These are phyloP conservation scores for Puffinus mauretanicus DNA, from an alignment of 2,113 vertebrate species.

Conservation along the genomic window DNA sequence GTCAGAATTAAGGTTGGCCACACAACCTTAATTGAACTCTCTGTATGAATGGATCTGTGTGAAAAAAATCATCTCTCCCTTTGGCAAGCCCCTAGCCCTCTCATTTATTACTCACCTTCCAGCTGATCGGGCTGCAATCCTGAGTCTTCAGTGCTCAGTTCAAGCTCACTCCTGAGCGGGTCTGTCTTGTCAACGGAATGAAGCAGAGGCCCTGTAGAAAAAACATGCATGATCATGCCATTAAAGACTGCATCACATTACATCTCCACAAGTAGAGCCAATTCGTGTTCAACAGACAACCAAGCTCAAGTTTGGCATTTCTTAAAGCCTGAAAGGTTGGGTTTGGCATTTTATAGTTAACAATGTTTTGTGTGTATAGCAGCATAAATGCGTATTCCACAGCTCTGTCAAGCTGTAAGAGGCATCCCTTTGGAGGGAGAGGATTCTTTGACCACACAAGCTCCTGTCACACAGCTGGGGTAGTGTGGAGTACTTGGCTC, in stretches of 20 bases:
- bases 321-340: not conserved
- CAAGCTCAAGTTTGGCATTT: not conserved
- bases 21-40: not conserved
- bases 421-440: not conserved
- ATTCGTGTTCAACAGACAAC: not conserved
- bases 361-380: not conserved
- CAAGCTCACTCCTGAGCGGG: not conserved
- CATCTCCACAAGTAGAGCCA: not conserved
- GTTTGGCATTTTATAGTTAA: not conserved
- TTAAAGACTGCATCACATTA: not conserved
- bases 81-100: not conserved
- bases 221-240: accelerated
- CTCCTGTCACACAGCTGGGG: not conserved
- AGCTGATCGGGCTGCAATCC: not conserved
- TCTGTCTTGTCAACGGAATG: not conserved
- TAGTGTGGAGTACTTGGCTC: not conserved
- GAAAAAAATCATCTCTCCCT: not conserved
- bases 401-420: not conserved
- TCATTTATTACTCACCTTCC: not conserved
- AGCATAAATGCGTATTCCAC: not conserved
- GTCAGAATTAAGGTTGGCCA: not conserved
- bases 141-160: not conserved
- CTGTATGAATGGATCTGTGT: not conserved
- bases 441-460: not conserved
- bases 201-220: not conserved